Base-by-base conservation (phyloP, 2,797 vertebrate genomes). In the Fundulus diaphanus region DNA sequence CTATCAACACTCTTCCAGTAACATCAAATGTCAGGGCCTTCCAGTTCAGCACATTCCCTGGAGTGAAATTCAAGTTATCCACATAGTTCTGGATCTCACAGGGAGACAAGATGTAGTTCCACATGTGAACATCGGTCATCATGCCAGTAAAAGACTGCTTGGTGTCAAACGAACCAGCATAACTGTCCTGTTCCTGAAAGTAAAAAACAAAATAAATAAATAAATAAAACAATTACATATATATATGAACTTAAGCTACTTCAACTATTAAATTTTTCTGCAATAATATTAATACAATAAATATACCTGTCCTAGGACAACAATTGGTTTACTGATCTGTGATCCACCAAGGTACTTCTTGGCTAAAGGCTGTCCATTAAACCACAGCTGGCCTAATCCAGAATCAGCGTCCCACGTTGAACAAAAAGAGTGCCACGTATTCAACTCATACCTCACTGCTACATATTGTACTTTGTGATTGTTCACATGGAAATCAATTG, bases 61-160 rank as follows among this genome's bases (percentile, higher is more conserved):
- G 76, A 48, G 85, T 75, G 29, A 69, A 79, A 65, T 70, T 82
- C 1, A 56, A 5, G 0, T 61, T 46, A 5, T 86, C 7, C 12
- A 54, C 8, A 6, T 81, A 88, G 1, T 5, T 7, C 1, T 49
- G 15, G 40, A 93, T 85, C 33, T 94, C 78, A 44, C 78, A 86
- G 0, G 88, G 74, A 0, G 88, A 82, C n/a, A 93, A 72, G 51
- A 11, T 35, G 15, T 12, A 0, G 3, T 88, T 74, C 90, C 93
- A 93, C 85, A 92, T 76, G 71, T 91, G 84, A 7, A 92, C 78
- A 0, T 92, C 87, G 0, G 82, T 54, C 35, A 92, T 65, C 81
- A 91, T 92, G 0, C 93, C 93, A 1, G 88, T 83, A 29, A 92
- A 93, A 40, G 87, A 92, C 59, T 91, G 86, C 0, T 75, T 73